phyloP scores from a whole-genome alignment of 2,888 invertebrate genomes.

The Onthophagus sagittarius region DNA sequence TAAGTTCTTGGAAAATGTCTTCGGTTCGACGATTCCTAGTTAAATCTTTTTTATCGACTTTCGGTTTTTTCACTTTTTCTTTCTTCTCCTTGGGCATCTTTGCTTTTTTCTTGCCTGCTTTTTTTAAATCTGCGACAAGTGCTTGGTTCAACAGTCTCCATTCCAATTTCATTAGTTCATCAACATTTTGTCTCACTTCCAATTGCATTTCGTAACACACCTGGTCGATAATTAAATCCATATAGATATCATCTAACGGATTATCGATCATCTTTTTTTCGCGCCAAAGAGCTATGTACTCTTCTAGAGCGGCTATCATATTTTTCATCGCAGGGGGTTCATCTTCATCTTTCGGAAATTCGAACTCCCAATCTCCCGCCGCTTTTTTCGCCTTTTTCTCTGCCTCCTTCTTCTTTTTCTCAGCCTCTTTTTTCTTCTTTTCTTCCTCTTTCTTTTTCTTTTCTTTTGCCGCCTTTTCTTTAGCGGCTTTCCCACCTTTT shows the following conservation, averaged over 20 bases:
- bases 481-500: constrained; percentile 27
- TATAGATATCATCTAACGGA: constrained; percentile 59
- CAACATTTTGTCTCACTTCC: constrained; percentile 65
- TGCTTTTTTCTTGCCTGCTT: constrained; percentile 22
- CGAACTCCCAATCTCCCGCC: constrained; percentile 29
- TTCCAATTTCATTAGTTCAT: constrained; percentile 57
- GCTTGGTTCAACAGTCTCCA: constrained; percentile 31
- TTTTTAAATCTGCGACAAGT: constrained; percentile 26
- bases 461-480: constrained; percentile 34
- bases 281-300: constrained; percentile 53
- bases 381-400: constrained; percentile 26
- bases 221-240: constrained; percentile 62
- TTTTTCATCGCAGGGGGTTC: constrained; percentile 44
- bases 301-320: constrained; percentile 47
- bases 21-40: constrained; percentile 59
- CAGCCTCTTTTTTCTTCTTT: constrained; percentile 36
- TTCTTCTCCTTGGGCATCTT: constrained; percentile 37
- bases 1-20: constrained; percentile 69
- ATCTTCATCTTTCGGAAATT: constrained; percentile 20
- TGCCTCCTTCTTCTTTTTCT: constrained; percentile 31
- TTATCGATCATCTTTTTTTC: constrained; percentile 51
- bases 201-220: constrained; percentile 62
- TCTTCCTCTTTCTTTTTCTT: constrained; percentile 36
- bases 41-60: constrained; percentile 55
- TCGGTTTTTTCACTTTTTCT: constrained; percentile 37